Conservation (phyloP, 1,140 invertebrate species). For the Caenorhabditis inopinata region DNA sequence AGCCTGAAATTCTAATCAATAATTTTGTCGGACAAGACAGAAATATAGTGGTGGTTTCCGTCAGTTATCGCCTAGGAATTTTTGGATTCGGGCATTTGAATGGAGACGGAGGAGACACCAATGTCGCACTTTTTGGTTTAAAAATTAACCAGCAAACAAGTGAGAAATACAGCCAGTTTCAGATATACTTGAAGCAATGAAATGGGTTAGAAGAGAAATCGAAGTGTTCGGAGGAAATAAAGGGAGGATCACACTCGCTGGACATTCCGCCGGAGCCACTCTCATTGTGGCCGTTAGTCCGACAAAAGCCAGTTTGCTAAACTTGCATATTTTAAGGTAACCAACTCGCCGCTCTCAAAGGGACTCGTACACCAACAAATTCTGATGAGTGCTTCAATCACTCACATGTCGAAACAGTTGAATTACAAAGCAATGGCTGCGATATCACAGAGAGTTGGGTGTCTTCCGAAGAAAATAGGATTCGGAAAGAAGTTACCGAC, state of each 20-base stretch:
- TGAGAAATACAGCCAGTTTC: neutral
- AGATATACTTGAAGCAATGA: constrained; percentile 53
- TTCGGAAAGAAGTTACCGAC: neutral
- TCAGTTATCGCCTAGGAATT: constrained; percentile 39
- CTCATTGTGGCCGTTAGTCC: constrained; percentile 71
- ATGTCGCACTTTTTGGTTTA: constrained; percentile 32
- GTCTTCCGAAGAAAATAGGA: neutral
- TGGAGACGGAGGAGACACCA: neutral
- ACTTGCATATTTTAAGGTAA: neutral
- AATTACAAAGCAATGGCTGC: neutral
- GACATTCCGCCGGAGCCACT: constrained; percentile 82
- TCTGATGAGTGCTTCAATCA: neutral
- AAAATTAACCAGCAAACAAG: too few species aligned
- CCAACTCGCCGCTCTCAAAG: neutral
- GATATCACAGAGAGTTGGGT: neutral
- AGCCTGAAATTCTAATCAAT: constrained; percentile 32
- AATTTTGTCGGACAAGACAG: constrained; percentile 35
- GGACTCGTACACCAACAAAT: neutral
- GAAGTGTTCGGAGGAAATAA: constrained; percentile 86
- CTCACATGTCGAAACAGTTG: neutral
- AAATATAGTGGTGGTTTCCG: constrained; percentile 36
- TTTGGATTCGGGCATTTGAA: constrained; percentile 27
- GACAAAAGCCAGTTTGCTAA: too few species aligned
- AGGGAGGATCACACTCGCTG: constrained; percentile 89
- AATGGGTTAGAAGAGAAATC: constrained; percentile 83